Conservation (phyloP, 2,113 vertebrate genomes). For the Gracilinanus agilis region DNA sequence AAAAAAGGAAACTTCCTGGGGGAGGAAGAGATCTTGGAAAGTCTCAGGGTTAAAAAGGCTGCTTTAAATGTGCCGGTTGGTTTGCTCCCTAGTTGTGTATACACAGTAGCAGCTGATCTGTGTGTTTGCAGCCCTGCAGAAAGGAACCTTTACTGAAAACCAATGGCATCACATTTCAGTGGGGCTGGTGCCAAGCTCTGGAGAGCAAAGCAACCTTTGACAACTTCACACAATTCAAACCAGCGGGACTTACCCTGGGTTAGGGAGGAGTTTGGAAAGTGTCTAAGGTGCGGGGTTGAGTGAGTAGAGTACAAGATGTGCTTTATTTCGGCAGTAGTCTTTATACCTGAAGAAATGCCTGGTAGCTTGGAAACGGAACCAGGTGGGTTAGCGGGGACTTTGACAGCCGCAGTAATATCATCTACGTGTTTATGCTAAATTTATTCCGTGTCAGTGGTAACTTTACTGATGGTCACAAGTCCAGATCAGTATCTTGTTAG, state of each 20-base stretch:
- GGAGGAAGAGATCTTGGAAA: constrained; percentile 88
- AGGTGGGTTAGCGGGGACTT: constrained; percentile 33
- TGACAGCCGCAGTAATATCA: constrained; percentile 46
- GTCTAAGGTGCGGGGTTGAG: constrained; percentile 59
- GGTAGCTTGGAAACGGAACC: constrained; percentile 45
- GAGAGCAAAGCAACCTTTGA: constrained; percentile 87
- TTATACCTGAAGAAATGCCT: constrained; percentile 64
- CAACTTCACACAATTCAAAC: constrained; percentile 84
- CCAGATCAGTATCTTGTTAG: not conserved
- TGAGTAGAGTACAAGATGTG: constrained; percentile 17
- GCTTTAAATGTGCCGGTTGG: constrained; percentile 86
- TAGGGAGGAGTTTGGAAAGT: constrained; percentile 52
- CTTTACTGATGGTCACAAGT: not conserved
- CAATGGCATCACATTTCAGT: constrained; percentile 94
- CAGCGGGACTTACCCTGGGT: constrained; percentile 69
- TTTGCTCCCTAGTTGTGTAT: constrained; percentile 87
- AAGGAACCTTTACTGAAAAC: constrained; percentile 90
- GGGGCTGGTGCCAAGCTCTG: constrained; percentile 90
- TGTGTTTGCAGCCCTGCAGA: constrained; percentile 91
- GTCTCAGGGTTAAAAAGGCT: constrained; percentile 87
- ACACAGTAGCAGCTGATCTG: constrained; percentile 90
- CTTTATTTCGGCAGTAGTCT: constrained; percentile 65
- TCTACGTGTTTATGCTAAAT: constrained; percentile 66
- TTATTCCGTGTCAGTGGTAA: constrained; percentile 53
- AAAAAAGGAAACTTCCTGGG: constrained; percentile 86